Conservation (phyloP, 2,797 vertebrate genomes). For the Pseudomugil tenellus region DNA sequence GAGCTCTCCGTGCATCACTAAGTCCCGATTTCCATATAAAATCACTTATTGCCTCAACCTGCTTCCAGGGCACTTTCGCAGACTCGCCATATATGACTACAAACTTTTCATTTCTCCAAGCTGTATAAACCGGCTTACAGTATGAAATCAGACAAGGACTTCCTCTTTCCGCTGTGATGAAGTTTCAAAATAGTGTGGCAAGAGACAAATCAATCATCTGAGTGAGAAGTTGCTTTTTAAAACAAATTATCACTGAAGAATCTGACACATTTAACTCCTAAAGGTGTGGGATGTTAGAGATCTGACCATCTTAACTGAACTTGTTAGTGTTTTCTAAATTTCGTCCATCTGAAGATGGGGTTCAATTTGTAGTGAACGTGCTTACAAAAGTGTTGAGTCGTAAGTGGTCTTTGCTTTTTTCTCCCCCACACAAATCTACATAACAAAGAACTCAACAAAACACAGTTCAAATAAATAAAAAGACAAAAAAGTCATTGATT, state of each 20-base stretch:
- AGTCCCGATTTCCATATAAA: background rate
- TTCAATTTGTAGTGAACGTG: background rate
- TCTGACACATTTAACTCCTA: background rate
- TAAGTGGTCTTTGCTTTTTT: conserved; percentile 3
- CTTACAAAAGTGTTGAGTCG: background rate
- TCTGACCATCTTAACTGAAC: background rate
- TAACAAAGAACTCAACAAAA: conserved; percentile 1
- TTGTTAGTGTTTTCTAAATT: background rate
- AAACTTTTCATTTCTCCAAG: too few relatives aligned
- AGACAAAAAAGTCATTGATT: conserved; percentile 2
- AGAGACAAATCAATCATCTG: background rate
- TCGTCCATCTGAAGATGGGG: background rate
- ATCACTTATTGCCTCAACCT: background rate
- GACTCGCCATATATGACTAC: too few relatives aligned
- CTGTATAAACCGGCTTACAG: background rate
- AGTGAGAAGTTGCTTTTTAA: background rate
- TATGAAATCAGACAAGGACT: background rate
- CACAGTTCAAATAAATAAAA: conserved; percentile 11
- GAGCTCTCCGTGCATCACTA: background rate
- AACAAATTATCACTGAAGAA: background rate
- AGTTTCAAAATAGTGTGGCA: background rate
- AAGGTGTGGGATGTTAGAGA: conserved; percentile 6
- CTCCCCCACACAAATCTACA: too few relatives aligned
- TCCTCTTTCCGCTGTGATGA: background rate
- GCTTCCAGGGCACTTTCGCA: background rate